Evolutionary conservation across 2,113 vertebrate genomes (phyloP), one percentile per base, ranked within the genome.

Genomic region (Nothoprocta perdicaria): DNA sequence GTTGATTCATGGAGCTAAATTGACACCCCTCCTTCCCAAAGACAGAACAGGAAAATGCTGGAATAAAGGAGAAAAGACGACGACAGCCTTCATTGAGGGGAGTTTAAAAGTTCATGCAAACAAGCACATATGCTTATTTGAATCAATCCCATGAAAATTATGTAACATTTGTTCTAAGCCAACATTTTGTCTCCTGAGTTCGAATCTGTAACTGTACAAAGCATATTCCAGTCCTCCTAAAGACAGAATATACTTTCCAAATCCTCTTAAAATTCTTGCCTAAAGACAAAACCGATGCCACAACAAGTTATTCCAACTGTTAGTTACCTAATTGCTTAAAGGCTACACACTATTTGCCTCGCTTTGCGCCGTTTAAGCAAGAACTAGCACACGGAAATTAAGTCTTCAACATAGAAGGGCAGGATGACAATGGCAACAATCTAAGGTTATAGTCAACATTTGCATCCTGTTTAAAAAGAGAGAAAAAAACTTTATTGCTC

Each of bases 401-500:
- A 61, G 29, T 16, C 18, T 61, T 58, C 52, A 79, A 57, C 35
- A 40, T 0, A 22, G 14, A 24, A 13, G 8, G 13, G 6, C 10
- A 7, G 31, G 75, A 14, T 7, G 26, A 65, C 3, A 18, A 58
- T 6, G 9, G 57, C 65, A 93, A 73, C 40, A 88, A 24, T 31
- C 68, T 31, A 55, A 81, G 53, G 19, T 78, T 2, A 58, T 0
- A 73, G 1, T 7, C 45, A 78, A 55, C 4, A 77, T n/a, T 21
- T 46, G 6, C 24, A 10, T 18, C 11, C 3, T 1, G 4, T 61
- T 38, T 29, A 71, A 71, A 38, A 14, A 12, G 33, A 27, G 11
- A 80, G 62, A 1, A 27, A 55, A 3, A 4, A 29, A 26, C 21
- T 78, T 41, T 65, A 22, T 4, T 19, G 16, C 0, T 0, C 10